A percentile compares a stretch with the other conserved stretches of the same genome.
Evolutionary conservation across 1,140 invertebrate species (phyloP).

Genomic region (Heliconius hewitsoni): DNA sequence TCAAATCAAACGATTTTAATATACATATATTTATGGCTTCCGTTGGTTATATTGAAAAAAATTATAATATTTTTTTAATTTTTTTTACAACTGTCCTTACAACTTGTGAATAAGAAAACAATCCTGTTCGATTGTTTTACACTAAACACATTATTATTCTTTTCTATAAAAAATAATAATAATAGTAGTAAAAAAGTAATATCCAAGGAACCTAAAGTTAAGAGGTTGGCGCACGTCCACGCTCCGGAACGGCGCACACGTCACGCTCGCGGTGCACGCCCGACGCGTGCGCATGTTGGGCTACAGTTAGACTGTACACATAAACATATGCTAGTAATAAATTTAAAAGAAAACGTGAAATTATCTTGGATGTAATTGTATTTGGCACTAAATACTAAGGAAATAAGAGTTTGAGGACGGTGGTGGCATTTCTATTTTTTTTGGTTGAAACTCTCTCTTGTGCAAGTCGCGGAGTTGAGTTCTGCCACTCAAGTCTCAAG

Average conservation of each 20-base stretch:
- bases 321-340: neutral
- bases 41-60: too few species aligned
- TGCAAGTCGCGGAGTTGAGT: too few species aligned
- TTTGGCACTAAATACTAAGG: too few species aligned
- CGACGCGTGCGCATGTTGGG: slow-evolving; percentile 51
- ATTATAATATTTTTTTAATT: too few species aligned
- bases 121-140: neutral
- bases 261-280: slow-evolving; percentile 55
- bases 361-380: neutral
- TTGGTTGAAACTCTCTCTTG: too few species aligned
- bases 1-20: too few species aligned
- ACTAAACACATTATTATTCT: neutral
- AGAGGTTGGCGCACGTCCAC: slow-evolving; percentile 54
- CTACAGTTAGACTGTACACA: slow-evolving; percentile 24
- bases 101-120: too few species aligned
- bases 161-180: slow-evolving; percentile 9
- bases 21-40: too few species aligned
- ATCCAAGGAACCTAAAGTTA: slow-evolving; percentile 28
- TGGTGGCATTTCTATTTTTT: too few species aligned
- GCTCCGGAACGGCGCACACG: slow-evolving; percentile 61
- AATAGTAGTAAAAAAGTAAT: neutral
- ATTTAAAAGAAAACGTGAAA: neutral
- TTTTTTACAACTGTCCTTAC: too few species aligned
- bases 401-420: too few species aligned
- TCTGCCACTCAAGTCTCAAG: too few species aligned